A percentile compares a stretch with the other conserved stretches of the same genome.
phyloP scores from a whole-genome alignment of 2,888 invertebrate species.

The Volucella bombylans region DNA sequence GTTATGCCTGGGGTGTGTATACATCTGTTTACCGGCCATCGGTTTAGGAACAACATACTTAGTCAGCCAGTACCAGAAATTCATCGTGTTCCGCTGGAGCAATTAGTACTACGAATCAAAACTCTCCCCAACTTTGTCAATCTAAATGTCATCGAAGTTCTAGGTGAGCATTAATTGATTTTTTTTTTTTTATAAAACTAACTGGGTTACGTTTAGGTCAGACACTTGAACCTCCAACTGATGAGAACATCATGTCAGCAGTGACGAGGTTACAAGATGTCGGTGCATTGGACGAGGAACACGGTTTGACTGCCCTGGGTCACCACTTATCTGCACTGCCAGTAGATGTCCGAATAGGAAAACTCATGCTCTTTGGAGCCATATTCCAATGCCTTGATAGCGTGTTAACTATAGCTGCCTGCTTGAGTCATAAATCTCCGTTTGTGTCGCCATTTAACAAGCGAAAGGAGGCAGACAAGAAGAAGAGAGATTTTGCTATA shows the following conservation, averaged over 20 bases:
- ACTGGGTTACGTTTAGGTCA: constrained; percentile 83
- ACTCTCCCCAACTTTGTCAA: constrained; percentile 83
- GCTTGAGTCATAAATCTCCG: constrained; percentile 90
- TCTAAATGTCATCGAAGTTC: constrained; percentile 78
- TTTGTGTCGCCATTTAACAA: constrained; percentile 90
- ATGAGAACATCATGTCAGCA: constrained; percentile 87
- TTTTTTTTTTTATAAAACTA: background rate
- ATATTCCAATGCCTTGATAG: constrained; percentile 96
- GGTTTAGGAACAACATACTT: constrained; percentile 86
- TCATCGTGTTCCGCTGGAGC: constrained; percentile 93
- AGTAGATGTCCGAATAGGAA: constrained; percentile 95
- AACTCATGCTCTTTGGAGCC: constrained; percentile 94
- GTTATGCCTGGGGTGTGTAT: constrained; percentile 92
- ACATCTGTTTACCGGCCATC: constrained; percentile 91
- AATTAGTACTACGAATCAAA: constrained; percentile 89
- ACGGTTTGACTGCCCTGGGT: constrained; percentile 91
- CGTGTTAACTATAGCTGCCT: constrained; percentile 94
- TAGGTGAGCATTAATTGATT: constrained; percentile 70
- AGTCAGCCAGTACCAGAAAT: constrained; percentile 94
- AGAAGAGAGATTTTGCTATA: constrained; percentile 89
- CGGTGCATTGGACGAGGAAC: constrained; percentile 89
- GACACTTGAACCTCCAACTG: constrained; percentile 89
- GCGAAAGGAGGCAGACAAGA: constrained; percentile 87
- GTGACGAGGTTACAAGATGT: constrained; percentile 88
- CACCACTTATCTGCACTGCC: constrained; percentile 94